Percentiles rank a stretch among this genome's conserved stretches.
Evolutionary conservation across 2,888 invertebrate genomes (phyloP).

Genomic region (Falcaria lacertinaria): DNA sequence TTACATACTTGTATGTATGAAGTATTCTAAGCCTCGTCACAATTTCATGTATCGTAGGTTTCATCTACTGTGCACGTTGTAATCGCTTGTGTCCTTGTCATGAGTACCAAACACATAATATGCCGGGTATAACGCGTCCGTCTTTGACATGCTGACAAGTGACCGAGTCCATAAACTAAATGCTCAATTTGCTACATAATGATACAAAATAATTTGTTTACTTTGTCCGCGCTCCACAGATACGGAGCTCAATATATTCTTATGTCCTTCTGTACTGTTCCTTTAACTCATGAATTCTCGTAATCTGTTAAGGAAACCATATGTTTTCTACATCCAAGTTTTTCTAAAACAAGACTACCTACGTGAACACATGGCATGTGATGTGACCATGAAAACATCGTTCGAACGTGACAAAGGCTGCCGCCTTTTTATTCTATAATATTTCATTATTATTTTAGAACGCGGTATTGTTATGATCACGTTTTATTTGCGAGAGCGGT

Average conservation of each 20-base stretch:
- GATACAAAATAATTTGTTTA: constrained; percentile 1
- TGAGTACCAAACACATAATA: constrained; percentile 19
- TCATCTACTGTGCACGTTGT: background rate
- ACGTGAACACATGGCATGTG: no score
- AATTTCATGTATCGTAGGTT: no score
- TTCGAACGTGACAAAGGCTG: background rate
- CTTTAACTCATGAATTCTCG: background rate
- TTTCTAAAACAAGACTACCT: no score
- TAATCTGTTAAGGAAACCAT: no score
- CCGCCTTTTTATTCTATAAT: background rate
- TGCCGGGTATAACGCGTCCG: constrained; percentile 12
- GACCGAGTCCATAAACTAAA: background rate
- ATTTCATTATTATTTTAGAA: constrained; percentile 11
- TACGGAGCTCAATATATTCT: background rate
- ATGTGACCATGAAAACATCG: no score
- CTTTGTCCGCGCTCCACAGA: background rate
- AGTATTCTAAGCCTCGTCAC: no score
- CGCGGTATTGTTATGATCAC: constrained; percentile 34
- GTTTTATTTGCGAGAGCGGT: constrained; percentile 32
- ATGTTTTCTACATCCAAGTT: no score
- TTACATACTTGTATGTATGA: no score
- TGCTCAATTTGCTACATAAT: background rate
- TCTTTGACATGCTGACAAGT: constrained; percentile 6
- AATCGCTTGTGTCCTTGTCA: constrained; percentile 23
- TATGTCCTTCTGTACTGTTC: background rate